A percentile compares a stretch with the other conserved stretches of the same genome.
These are phyloP conservation scores for Lysandra bellargus DNA, from an alignment of 2,888 invertebrate species.

Conservation along the genomic window DNA sequence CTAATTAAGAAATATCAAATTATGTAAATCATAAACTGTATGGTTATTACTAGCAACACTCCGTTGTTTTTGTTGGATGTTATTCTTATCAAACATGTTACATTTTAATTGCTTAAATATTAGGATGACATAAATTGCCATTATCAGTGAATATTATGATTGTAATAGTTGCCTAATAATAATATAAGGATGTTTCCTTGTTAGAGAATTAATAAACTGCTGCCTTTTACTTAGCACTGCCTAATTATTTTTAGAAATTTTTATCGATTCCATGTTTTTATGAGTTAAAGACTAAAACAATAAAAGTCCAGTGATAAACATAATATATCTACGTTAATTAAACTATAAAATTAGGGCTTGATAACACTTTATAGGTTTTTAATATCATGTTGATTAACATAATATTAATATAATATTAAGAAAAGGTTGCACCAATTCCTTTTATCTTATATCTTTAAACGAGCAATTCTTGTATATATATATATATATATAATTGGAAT, in stretches of 20 bases:
- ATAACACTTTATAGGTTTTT: background rate
- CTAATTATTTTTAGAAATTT: background rate
- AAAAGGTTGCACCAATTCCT: too few relatives aligned
- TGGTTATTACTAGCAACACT: background rate
- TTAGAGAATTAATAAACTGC: background rate
- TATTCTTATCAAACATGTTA: constrained; percentile 16
- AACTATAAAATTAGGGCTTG: background rate
- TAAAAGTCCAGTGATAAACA: background rate
- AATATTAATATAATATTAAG: too few relatives aligned
- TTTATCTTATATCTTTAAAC: too few relatives aligned
- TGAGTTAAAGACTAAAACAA: background rate
- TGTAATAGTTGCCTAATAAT: background rate
- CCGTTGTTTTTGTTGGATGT: background rate
- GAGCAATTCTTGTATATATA: too few relatives aligned
- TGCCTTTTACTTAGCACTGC: background rate
- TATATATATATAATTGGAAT: too few relatives aligned
- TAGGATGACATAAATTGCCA: constrained; percentile 22
- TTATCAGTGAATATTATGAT: constrained; percentile 7
- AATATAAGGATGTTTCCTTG: background rate
- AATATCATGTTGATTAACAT: background rate
- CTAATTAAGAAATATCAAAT: background rate
- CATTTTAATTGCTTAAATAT: constrained; percentile 19
- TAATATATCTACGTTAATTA: background rate
- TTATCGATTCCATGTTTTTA: background rate
- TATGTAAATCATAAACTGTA: background rate